Conservation (phyloP, 1,140 invertebrate species). For the Tribolium castaneum region DNA sequence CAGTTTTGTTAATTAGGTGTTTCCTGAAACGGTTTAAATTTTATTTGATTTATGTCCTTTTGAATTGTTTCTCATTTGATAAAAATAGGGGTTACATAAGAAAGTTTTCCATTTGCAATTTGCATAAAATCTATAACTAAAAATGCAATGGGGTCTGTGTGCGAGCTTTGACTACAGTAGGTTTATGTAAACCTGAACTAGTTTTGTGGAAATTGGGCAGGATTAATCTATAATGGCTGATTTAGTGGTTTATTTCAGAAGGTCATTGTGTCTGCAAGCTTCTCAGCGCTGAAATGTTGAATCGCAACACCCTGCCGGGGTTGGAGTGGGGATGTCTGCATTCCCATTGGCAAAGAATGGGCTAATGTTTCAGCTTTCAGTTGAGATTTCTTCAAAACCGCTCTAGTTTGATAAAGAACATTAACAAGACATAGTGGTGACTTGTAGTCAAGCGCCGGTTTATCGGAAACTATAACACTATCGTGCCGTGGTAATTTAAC, state of each 20-base stretch:
- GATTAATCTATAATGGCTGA: neutral
- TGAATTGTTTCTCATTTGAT: neutral
- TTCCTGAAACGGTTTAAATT: neutral
- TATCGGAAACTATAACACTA: neutral
- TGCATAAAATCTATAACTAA: slow-evolving; percentile 28
- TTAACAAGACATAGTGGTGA: neutral
- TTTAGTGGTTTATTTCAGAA: slow-evolving; percentile 38
- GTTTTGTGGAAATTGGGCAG: neutral
- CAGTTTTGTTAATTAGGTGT: neutral
- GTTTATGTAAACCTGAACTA: neutral
- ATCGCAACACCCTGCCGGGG: neutral
- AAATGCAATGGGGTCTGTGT: slow-evolving; percentile 6
- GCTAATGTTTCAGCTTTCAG: slow-evolving; percentile 25
- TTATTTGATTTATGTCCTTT: neutral
- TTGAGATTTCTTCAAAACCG: slow-evolving; percentile 17
- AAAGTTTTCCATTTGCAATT: neutral
- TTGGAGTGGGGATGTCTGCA: neutral
- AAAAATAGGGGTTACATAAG: too few relatives aligned
- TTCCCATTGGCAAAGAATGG: slow-evolving; percentile 22
- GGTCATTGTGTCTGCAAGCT: slow-evolving; percentile 17
- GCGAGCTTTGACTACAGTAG: neutral
- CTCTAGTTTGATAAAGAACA: slow-evolving; percentile 14
- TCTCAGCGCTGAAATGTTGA: slow-evolving; percentile 32
- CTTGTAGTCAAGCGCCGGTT: neutral
- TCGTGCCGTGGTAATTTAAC: neutral